Conservation (phyloP, 2,113 vertebrate genomes). For the Microcebus ravelobensis region DNA sequence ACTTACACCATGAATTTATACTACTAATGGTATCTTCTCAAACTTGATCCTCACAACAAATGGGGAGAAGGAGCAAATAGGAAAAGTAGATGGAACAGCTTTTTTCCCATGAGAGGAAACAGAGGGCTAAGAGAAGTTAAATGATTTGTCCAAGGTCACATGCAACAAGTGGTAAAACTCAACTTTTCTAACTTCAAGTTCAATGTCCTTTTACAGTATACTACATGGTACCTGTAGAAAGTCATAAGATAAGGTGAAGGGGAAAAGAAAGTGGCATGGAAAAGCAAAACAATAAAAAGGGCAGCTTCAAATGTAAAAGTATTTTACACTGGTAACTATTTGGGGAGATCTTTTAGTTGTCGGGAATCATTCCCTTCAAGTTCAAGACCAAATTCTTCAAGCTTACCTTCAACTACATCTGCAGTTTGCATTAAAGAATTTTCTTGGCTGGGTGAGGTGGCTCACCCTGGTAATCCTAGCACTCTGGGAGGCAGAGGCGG, state of each 20-base stretch:
- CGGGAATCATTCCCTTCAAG: neutral
- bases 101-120: neutral
- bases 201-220: neutral
- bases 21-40: neutral
- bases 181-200: neutral
- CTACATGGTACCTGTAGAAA: neutral
- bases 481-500: too few species aligned
- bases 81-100: neutral
- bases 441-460: neutral
- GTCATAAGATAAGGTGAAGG: neutral
- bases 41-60: conserved; percentile 19
- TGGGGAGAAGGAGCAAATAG: too few species aligned
- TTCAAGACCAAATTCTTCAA: neutral
- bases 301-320: neutral
- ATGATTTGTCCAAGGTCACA: neutral
- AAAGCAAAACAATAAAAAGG: neutral
- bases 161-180: neutral
- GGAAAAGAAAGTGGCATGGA: neutral
- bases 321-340: neutral
- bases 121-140: neutral
- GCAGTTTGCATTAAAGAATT: neutral
- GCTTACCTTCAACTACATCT: neutral
- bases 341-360: neutral
- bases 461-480: too few species aligned
- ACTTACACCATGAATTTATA: neutral